Evolutionary conservation across 2,888 invertebrate species (phyloP).

Genomic region (Eugnorisma glareosa): DNA sequence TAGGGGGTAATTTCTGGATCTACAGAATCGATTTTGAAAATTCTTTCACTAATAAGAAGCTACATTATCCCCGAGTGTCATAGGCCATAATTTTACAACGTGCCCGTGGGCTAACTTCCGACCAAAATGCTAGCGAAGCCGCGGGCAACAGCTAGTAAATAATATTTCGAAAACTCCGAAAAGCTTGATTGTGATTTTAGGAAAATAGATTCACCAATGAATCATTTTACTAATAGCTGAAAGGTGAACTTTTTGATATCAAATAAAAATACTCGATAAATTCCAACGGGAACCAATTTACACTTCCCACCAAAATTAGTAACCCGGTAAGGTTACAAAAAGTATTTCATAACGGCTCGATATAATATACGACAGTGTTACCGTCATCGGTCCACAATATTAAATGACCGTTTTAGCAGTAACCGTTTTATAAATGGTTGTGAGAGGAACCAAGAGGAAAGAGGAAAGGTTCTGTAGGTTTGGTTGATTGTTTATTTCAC

Average conservation of each 20-base stretch:
- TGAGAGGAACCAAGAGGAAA: background rate
- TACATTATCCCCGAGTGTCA: too few relatives aligned
- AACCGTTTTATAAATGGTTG: constrained; percentile 58
- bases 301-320: constrained; percentile 23
- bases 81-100: too few relatives aligned
- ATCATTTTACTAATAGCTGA: background rate
- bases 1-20: too few relatives aligned
- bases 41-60: too few relatives aligned
- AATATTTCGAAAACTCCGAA: too few relatives aligned
- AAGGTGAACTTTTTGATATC: background rate
- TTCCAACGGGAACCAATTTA: background rate
- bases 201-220: too few relatives aligned
- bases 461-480: constrained; percentile 41
- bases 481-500: background rate
- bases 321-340: constrained; percentile 35
- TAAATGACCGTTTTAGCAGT: constrained; percentile 64
- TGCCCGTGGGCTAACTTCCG: too few relatives aligned
- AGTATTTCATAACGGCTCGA: constrained; percentile 49
- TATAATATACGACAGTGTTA: constrained; percentile 51
- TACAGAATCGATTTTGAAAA: too few relatives aligned
- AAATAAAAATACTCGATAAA: background rate
- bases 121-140: too few relatives aligned
- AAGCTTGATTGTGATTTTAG: background rate
- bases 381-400: constrained; percentile 61
- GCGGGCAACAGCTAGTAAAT: too few relatives aligned